Conservation (phyloP, 2,797 vertebrate genomes). For the Sternotherus odoratus region DNA sequence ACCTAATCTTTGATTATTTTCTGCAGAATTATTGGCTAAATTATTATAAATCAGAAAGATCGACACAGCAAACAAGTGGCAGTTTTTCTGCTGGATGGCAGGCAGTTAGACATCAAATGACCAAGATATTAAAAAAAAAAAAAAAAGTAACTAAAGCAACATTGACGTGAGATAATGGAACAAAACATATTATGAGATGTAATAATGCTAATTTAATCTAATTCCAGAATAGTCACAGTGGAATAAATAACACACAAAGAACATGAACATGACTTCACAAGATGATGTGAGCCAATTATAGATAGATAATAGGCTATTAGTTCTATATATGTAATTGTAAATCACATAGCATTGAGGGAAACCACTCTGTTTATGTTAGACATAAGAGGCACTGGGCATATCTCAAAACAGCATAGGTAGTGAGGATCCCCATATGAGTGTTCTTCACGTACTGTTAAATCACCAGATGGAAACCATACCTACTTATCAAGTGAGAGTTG, state of each 20-base stretch:
- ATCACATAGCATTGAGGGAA: not conserved
- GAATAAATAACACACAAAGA: not conserved
- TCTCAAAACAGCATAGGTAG: not conserved
- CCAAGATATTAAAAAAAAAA: not conserved
- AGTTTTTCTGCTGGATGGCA: not conserved
- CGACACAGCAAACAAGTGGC: fast-evolving
- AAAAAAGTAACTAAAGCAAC: not conserved
- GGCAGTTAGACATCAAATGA: not conserved
- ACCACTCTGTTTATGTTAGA: not conserved
- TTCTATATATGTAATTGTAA: not conserved
- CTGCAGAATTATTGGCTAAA: not conserved
- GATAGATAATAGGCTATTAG: not conserved
- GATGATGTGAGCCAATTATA: not conserved
- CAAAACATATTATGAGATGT: not conserved
- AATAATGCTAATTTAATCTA: not conserved
- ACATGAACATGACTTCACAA: not conserved
- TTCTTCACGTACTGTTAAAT: not conserved
- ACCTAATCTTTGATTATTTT: not conserved
- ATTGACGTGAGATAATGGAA: not conserved
- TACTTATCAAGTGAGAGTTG: not conserved
- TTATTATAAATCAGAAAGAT: not conserved
- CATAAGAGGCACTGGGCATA: not conserved
- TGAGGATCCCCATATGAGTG: not conserved
- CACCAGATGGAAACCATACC: not conserved
- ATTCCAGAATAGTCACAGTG: not conserved